Evolutionary conservation across 2,888 invertebrate genomes (phyloP).

Genomic region (Globia sparganii): DNA sequence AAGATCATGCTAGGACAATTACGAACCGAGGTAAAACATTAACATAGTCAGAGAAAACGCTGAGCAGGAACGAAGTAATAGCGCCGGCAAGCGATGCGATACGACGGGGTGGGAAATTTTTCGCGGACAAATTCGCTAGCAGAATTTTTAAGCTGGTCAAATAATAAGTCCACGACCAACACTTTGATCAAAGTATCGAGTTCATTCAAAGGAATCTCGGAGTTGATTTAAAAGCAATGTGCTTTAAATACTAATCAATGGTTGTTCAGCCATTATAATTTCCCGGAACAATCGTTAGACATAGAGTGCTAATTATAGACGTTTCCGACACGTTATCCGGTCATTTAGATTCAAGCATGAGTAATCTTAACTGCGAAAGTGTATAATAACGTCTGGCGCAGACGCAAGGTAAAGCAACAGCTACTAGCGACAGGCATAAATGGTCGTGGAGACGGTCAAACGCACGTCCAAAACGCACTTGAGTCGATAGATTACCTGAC

Average conservation of each 20-base stretch:
- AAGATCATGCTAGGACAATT: too few species aligned
- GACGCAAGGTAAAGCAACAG: constrained; percentile 9
- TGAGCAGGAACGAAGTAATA: too few species aligned
- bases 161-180: neutral
- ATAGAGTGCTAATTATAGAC: constrained; percentile 45
- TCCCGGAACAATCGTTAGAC: constrained; percentile 41
- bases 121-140: neutral
- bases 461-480: neutral
- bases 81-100: too few species aligned
- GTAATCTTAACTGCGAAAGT: constrained; percentile 58
- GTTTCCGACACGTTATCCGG: constrained; percentile 58
- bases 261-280: constrained; percentile 15
- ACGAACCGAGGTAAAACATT: too few species aligned
- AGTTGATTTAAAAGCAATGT: constrained; percentile 25
- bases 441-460: neutral
- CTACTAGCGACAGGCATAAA: neutral
- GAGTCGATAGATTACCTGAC: neutral
- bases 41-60: too few species aligned
- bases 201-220: neutral
- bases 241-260: constrained; percentile 38
- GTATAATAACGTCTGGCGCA: constrained; percentile 22
- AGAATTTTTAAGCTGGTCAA: neutral
- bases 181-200: neutral
- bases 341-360: constrained; percentile 59
- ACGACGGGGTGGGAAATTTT: neutral